phyloP scores from a whole-genome alignment of 2,797 vertebrate genomes.

The Takifugu ocellatus region DNA sequence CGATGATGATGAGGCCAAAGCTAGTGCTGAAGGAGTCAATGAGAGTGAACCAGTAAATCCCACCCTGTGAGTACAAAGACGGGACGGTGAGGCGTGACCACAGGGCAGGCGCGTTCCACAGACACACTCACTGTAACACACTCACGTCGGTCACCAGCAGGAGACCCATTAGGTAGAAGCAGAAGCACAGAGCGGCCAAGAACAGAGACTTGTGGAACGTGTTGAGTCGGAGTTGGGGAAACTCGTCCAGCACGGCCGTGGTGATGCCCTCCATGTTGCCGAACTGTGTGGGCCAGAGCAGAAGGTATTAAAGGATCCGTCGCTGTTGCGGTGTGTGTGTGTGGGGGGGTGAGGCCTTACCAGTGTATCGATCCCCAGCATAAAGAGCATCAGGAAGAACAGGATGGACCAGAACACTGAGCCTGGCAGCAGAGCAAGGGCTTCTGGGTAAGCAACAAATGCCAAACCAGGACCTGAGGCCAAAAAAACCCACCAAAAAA shows the following conservation, averaged over 20 bases:
- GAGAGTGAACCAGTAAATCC: constrained; percentile 89
- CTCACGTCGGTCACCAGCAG: constrained; percentile 78
- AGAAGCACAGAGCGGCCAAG: constrained; percentile 72
- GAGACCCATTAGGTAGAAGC: constrained; percentile 82
- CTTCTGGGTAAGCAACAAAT: constrained; percentile 86
- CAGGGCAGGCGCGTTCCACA: neutral
- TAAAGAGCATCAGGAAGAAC: constrained; percentile 86
- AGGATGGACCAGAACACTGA: constrained; percentile 83
- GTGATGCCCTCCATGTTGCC: constrained; percentile 86
- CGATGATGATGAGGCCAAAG: constrained; percentile 87
- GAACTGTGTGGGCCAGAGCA: constrained; percentile 70
- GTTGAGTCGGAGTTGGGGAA: constrained; percentile 68
- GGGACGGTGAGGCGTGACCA: constrained; percentile 13
- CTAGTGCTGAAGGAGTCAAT: constrained; percentile 87
- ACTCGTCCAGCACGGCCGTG: constrained; percentile 81
- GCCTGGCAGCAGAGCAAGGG: constrained; percentile 82
- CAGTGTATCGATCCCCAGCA: constrained; percentile 81
- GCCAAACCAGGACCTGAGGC: constrained; percentile 80
- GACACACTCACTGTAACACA: constrained; percentile 6
- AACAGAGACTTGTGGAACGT: constrained; percentile 71
- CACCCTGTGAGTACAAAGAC: constrained; percentile 72
- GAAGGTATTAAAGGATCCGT: neutral
- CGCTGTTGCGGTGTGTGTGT: neutral
- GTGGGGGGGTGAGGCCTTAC: constrained; percentile 51
- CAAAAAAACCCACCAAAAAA: neutral